Percentiles rank a stretch among this genome's conserved stretches.
phyloP scores from a whole-genome alignment of 2,888 invertebrate species.

The Cantharis nigra region DNA sequence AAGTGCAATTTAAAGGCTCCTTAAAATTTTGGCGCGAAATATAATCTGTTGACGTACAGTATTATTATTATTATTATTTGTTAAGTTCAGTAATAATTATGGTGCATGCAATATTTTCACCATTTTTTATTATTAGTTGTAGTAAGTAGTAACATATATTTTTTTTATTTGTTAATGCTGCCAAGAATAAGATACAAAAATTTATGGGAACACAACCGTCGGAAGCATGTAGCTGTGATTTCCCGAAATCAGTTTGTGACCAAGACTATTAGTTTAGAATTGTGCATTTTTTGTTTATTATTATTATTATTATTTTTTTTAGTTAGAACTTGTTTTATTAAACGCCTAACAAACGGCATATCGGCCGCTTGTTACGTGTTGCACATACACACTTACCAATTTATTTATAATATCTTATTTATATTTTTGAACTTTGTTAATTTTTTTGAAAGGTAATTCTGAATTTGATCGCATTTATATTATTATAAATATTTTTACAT shows the following conservation, averaged over 20 bases:
- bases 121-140: constrained; percentile 52
- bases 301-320: constrained; percentile 4
- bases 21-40: neutral
- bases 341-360: neutral
- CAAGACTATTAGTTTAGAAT: constrained; percentile 32
- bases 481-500: constrained; percentile 8
- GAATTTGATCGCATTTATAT: constrained; percentile 42
- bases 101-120: constrained; percentile 56
- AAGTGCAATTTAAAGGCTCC: neutral
- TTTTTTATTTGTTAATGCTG: constrained; percentile 58
- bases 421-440: constrained; percentile 53
- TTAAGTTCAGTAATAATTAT: constrained; percentile 38
- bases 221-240: constrained; percentile 27
- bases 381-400: constrained; percentile 32
- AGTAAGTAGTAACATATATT: constrained; percentile 49
- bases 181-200: constrained; percentile 56
- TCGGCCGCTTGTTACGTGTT: constrained; percentile 19
- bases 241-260: constrained; percentile 31
- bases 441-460: constrained; percentile 37
- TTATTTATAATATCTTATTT: constrained; percentile 50
- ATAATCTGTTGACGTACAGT: neutral
- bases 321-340: neutral
- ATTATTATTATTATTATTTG: constrained; percentile 1
- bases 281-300: constrained; percentile 22
- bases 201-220: constrained; percentile 15